Base-by-base conservation (phyloP, 2,113 vertebrate genomes). In the Corythoichthys intestinalis region DNA sequence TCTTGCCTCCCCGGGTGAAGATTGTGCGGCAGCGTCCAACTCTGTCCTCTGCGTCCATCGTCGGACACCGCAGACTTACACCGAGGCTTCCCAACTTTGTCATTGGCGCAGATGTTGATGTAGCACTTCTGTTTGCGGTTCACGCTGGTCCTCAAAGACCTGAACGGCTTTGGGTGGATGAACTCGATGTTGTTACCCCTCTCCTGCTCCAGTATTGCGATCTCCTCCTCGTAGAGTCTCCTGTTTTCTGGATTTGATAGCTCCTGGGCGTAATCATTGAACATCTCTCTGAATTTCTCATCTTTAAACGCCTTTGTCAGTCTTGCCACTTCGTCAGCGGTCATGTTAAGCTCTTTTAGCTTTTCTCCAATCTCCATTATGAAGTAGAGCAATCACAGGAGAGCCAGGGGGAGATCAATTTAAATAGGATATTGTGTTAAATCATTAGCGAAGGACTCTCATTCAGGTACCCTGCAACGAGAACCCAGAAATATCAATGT, bases 1-100 rank as follows among this genome's bases (percentile, higher is more conserved):
- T 94, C 93, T 39, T 90, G 88, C 1, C 93, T 93, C 48, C 91
- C 94, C 0, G 93, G 95, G 0, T 91, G 88, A 71, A 96, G 79
- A 68, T 91, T 92, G 86, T 95, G 92, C 0, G 96, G 96, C 56
- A 98, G 80, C 1, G 89, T 84, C 96, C 95, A 98, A 37, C 83
- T 71, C 47, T 89, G 87, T 0, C 93, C 93, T 6, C 66, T 65
- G 37, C 52, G 75, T 3, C 89, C 91, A 0, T 79, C 76, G 0
- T 88, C 79, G 0, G 81, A 86, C 6, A 69, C 34, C 13, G 73
- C 83, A 0, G 79, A 3, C 7, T 59, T 78, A 56, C 81, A 76
- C 54, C 73, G 70, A 11, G 96, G 94, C 13, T 75, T 85, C 0
- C 41, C 89, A 11, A 97, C 70, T 35, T 91, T 84, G 0, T 85